Percentiles rank a stretch among this genome's conserved stretches.
phyloP scores from a whole-genome alignment of 2,113 vertebrate genomes.

The Anarrhichthys ocellatus region DNA sequence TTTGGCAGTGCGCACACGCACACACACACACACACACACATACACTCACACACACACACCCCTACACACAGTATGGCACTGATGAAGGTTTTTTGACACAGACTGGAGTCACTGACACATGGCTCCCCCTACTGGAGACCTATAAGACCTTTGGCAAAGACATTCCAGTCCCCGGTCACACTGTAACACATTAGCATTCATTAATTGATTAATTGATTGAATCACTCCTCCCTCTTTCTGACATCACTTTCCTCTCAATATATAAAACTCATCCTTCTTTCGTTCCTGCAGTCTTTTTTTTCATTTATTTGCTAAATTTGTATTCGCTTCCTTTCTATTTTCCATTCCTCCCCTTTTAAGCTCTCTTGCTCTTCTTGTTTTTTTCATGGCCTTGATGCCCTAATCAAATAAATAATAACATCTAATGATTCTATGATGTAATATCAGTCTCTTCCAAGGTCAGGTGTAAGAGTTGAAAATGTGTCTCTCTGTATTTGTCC shows the following conservation, averaged over 20 bases:
- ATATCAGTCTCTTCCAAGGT: not conserved
- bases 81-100: conserved; percentile 69
- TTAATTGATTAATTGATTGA: conserved; percentile 74
- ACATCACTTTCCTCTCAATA: conserved; percentile 19
- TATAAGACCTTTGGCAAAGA: conserved; percentile 77
- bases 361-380: not conserved
- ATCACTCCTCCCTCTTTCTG: conserved; percentile 56
- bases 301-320: conserved; percentile 14
- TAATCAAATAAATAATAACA: no score
- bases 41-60: conserved; percentile 40
- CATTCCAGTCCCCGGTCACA: conserved; percentile 64
- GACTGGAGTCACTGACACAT: conserved; percentile 65
- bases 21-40: conserved; percentile 33
- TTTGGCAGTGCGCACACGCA: conserved; percentile 9
- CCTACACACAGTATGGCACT: conserved; percentile 23
- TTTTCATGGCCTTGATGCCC: not conserved
- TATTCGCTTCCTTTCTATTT: not conserved
- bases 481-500: not conserved
- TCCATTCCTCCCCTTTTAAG: not conserved
- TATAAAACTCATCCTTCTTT: conserved; percentile 31
- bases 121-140: conserved; percentile 79
- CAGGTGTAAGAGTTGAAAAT: not conserved
- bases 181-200: conserved; percentile 70
- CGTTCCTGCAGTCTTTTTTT: not conserved
- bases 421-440: not conserved